These are phyloP conservation scores for Melieria crassipennis DNA, from an alignment of 2,888 invertebrate genomes.

Conservation along the genomic window DNA sequence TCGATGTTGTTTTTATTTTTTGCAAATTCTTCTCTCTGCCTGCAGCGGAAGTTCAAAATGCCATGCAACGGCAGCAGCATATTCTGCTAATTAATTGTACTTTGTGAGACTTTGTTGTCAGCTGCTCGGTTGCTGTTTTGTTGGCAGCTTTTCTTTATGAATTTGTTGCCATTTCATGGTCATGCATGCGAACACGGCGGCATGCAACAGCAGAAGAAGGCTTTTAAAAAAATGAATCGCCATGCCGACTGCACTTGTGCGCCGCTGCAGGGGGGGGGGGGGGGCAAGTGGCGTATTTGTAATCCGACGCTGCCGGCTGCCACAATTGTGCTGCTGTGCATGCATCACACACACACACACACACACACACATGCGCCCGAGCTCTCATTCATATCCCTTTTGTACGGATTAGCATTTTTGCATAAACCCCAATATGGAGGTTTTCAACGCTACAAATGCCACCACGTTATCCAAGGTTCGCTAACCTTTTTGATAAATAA, in stretches of 20 bases:
- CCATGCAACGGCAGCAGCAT: slow-evolving; percentile 42
- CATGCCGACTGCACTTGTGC: slow-evolving; percentile 11
- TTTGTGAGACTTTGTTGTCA: slow-evolving; percentile 29
- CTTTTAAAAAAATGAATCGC: slow-evolving; percentile 35
- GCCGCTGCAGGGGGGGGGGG: background rate
- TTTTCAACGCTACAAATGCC: no score
- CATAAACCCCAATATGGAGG: background rate
- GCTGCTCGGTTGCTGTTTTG: slow-evolving; percentile 9
- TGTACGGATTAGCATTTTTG: no score
- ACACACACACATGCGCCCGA: background rate
- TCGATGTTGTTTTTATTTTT: background rate
- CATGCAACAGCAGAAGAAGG: background rate
- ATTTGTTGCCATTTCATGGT: slow-evolving; percentile 33
- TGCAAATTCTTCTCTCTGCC: background rate
- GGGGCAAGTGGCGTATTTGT: background rate
- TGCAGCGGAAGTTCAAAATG: slow-evolving; percentile 25
- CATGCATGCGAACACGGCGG: slow-evolving; percentile 17
- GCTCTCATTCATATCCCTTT: no score
- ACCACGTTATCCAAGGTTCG: slow-evolving; percentile 14
- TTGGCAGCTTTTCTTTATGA: slow-evolving; percentile 21
- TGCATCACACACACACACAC: background rate
- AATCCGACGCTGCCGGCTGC: background rate
- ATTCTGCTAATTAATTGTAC: slow-evolving; percentile 49
- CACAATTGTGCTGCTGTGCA: no score
- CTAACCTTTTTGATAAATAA: slow-evolving; percentile 5